Conservation (phyloP, 2,113 vertebrate genomes). For the Saiga tatarica region DNA sequence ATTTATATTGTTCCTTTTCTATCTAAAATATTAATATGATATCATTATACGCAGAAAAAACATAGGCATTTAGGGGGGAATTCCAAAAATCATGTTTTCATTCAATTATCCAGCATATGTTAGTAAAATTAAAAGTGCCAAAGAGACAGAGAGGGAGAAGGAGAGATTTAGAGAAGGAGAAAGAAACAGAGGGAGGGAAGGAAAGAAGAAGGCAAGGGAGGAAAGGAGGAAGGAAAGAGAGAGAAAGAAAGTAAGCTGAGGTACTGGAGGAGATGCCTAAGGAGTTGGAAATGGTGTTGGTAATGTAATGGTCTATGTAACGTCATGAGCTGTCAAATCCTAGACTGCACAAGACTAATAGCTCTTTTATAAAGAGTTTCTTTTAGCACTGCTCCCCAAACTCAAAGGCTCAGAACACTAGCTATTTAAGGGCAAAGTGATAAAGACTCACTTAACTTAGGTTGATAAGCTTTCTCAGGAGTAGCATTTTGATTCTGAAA, state of each 20-base stretch:
- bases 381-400: slow-evolving; percentile 64
- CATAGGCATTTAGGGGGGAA: slow-evolving; percentile 29
- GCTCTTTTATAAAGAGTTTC: slow-evolving; percentile 74
- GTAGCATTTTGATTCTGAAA: slow-evolving; percentile 69
- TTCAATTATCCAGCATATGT: neutral
- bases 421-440: slow-evolving; percentile 68
- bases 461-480: slow-evolving; percentile 62
- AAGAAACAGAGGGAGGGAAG: too few relatives aligned
- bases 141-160: neutral
- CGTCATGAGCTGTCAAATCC: slow-evolving; percentile 66
- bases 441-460: slow-evolving; percentile 69
- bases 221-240: accelerated
- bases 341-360: slow-evolving; percentile 75
- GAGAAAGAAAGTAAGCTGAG: neutral
- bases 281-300: slow-evolving; percentile 71
- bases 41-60: slow-evolving; percentile 32
- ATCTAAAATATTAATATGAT: slow-evolving; percentile 36
- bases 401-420: slow-evolving; percentile 69
- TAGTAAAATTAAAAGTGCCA: neutral
- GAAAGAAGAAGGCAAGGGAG: accelerated
- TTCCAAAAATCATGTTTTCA: slow-evolving; percentile 38
- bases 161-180: too few relatives aligned
- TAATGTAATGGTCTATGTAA: slow-evolving; percentile 75
- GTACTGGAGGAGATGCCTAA: slow-evolving; percentile 47
- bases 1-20: neutral